These are phyloP conservation scores for Priocnemis perturbator DNA, from an alignment of 2,888 invertebrate genomes.

Conservation along the genomic window DNA sequence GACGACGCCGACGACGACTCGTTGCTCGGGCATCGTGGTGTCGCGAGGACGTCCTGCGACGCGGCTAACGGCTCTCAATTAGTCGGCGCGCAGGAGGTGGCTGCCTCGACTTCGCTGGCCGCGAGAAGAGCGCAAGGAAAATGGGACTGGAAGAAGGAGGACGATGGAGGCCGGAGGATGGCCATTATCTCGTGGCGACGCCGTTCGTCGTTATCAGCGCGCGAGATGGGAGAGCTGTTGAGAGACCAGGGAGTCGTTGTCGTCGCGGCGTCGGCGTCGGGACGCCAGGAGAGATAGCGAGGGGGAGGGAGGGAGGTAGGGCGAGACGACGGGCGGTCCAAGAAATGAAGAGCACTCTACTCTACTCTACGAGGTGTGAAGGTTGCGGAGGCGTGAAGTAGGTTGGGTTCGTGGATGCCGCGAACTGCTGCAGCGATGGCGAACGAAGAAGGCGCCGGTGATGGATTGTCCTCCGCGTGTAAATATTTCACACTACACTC, in stretches of 20 bases:
- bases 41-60: no score
- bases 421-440: conserved; percentile 48
- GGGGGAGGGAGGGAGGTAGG: neutral
- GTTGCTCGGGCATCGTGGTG: no score
- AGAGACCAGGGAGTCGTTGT: conserved; percentile 34
- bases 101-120: no score
- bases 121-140: no score
- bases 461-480: conserved; percentile 68
- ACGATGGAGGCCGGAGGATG: conserved; percentile 13
- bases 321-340: conserved; percentile 32
- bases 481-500: conserved; percentile 70
- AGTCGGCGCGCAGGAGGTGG: no score
- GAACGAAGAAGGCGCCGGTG: conserved; percentile 48
- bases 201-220: conserved; percentile 33
- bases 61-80: no score
- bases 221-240: conserved; percentile 26
- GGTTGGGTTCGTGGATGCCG: conserved; percentile 50
- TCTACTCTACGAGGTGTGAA: conserved; percentile 64
- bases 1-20: no score
- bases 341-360: conserved; percentile 67
- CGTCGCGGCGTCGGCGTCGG: conserved; percentile 16
- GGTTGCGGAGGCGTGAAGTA: conserved; percentile 63
- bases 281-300: neutral
- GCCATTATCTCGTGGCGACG: conserved; percentile 31
- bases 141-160: neutral